These are phyloP conservation scores for Limosa lapponica DNA, from an alignment of 2,797 vertebrate genomes.

Conservation along the genomic window DNA sequence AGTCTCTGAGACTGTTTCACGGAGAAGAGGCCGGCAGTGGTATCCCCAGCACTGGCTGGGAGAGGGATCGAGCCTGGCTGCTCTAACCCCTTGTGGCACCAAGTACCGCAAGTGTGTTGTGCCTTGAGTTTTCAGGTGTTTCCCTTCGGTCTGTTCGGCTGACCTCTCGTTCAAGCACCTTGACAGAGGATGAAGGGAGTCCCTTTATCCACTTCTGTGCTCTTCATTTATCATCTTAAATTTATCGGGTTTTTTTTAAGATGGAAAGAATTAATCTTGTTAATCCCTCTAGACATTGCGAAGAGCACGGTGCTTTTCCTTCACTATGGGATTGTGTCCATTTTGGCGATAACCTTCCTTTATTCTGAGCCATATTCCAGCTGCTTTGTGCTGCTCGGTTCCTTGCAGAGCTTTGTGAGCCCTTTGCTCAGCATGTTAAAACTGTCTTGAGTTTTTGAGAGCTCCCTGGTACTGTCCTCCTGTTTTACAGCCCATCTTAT, in stretches of 20 bases:
- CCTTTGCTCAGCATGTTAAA: not conserved
- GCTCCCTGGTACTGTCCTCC: not conserved
- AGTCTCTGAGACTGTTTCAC: not conserved
- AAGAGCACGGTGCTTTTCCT: not conserved
- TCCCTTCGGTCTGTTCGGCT: not conserved
- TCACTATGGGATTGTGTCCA: not conserved
- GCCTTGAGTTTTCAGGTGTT: not conserved
- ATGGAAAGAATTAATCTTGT: not conserved
- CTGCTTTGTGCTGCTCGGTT: not conserved
- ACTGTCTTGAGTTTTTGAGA: not conserved
- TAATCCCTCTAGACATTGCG: not conserved
- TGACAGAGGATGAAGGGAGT: not conserved
- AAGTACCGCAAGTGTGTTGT: accelerated
- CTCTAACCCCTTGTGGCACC: accelerated
- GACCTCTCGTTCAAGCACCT: not conserved
- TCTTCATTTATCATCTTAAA: not conserved
- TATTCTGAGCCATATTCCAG: not conserved
- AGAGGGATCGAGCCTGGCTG: not conserved
- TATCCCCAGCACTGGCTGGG: not conserved
- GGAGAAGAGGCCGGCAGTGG: not conserved
- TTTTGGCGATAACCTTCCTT: not conserved
- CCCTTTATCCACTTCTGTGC: not conserved
- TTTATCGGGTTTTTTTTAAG: not conserved
- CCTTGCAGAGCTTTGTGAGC: not conserved
- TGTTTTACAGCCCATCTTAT: not conserved